Evolutionary conservation across 2,888 invertebrate species (phyloP).

Genomic region (Leucophenga maculata): DNA sequence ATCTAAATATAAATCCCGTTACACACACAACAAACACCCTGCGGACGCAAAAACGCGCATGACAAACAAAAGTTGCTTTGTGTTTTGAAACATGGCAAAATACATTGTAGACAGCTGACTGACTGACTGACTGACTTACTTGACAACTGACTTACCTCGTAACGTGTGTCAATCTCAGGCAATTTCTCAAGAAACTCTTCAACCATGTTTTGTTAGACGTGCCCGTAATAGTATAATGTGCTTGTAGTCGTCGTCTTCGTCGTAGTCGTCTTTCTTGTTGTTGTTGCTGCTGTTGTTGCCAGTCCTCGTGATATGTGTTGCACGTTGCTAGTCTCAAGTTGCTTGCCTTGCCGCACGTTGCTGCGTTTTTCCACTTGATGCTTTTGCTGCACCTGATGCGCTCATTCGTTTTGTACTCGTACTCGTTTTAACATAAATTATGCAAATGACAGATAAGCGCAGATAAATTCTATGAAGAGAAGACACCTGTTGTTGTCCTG

Average conservation of each 20-base stretch:
- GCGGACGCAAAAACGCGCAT: too few relatives aligned
- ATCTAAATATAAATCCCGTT: too few relatives aligned
- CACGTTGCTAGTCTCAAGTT: neutral
- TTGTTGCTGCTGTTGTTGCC: neutral
- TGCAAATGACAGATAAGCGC: constrained; percentile 15
- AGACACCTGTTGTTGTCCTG: constrained; percentile 51
- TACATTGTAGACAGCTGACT: constrained; percentile 27
- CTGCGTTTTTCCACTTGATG: neutral
- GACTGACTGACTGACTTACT: constrained; percentile 54
- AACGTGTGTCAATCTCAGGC: constrained; percentile 71
- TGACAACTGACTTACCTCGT: constrained; percentile 59
- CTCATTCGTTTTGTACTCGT: neutral
- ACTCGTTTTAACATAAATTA: constrained; percentile 20
- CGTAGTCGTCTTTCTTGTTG: neutral
- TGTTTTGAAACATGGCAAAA: constrained; percentile 17
- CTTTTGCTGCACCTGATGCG: neutral
- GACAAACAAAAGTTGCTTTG: too few relatives aligned
- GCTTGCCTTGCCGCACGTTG: neutral
- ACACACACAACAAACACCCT: too few relatives aligned
- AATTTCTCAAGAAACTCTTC: constrained; percentile 72
- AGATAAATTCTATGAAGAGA: constrained; percentile 22
- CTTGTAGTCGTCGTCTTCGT: neutral
- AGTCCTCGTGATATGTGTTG: neutral
- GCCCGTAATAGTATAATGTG: constrained; percentile 26
- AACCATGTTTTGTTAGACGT: constrained; percentile 64